These are phyloP conservation scores for Collichthys lucidus DNA, from an alignment of 2,113 vertebrate genomes.

Conservation along the genomic window DNA sequence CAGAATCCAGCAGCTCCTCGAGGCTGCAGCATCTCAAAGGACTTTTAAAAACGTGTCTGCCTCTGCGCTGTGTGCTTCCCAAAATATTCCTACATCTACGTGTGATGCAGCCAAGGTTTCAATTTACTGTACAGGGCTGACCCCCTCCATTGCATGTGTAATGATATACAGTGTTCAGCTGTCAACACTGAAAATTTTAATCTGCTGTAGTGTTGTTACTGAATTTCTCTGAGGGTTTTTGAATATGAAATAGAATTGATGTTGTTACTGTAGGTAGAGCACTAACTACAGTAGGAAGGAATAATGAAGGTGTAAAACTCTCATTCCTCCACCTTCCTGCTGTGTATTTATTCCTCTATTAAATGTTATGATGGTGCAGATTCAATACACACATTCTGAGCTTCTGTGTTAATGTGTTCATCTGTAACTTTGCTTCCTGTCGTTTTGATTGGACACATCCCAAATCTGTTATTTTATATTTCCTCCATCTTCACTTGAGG, in stretches of 20 bases:
- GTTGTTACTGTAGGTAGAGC: background rate
- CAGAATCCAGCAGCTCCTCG: slow-evolving; percentile 39
- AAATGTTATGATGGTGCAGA: too few species aligned
- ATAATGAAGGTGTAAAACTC: too few species aligned
- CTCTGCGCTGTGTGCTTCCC: background rate
- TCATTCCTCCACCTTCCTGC: too few species aligned
- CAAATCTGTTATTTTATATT: too few species aligned
- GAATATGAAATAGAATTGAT: slow-evolving; percentile 19
- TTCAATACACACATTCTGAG: too few species aligned
- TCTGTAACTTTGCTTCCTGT: too few species aligned
- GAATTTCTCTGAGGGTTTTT: slow-evolving; percentile 23
- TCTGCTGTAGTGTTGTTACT: slow-evolving; percentile 26
- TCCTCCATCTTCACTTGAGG: too few species aligned
- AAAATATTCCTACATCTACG: slow-evolving; percentile 25
- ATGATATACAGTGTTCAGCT: slow-evolving; percentile 44
- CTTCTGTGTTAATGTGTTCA: too few species aligned
- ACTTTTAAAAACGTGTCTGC: slow-evolving; percentile 25
- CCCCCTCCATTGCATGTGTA: slow-evolving; percentile 1
- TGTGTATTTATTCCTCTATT: too few species aligned
- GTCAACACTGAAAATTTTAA: slow-evolving; percentile 35
- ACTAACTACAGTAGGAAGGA: slow-evolving; percentile 1
- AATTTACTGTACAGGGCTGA: slow-evolving; percentile 29
- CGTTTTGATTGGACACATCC: too few species aligned
- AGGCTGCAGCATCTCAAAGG: slow-evolving; percentile 47
- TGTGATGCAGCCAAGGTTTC: slow-evolving; percentile 30